Percentiles rank a stretch among this genome's conserved stretches.
Conservation (phyloP, 2,888 invertebrate genomes). For the Geotrupes spiniger region DNA sequence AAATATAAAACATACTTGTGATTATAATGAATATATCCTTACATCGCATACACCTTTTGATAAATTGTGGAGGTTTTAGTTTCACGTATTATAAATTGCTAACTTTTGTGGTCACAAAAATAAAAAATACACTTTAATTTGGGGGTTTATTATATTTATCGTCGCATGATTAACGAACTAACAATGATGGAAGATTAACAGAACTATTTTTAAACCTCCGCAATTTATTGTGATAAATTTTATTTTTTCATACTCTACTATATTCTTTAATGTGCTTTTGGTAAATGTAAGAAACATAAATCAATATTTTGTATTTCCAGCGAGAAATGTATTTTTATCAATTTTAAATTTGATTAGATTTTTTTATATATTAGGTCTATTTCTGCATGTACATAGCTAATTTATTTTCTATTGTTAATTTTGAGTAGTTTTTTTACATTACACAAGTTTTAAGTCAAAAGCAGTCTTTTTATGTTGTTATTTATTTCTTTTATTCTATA, state of each 20-base stretch:
- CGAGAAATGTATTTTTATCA: background rate
- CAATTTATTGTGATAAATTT: slow-evolving; percentile 1
- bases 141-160: background rate
- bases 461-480: slow-evolving; percentile 15
- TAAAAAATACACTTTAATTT: background rate
- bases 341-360: background rate
- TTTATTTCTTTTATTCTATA: slow-evolving; percentile 15
- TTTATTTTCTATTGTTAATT: slow-evolving; percentile 25
- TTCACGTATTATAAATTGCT: too few relatives aligned
- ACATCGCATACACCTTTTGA: background rate
- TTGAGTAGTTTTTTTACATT: slow-evolving; percentile 13
- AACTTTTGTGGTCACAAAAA: background rate
- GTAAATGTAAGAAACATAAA: slow-evolving; percentile 2
- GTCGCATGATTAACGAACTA: background rate
- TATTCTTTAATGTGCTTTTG: background rate
- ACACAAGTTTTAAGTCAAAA: slow-evolving; percentile 3
- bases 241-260: background rate
- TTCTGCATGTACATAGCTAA: slow-evolving; percentile 27
- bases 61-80: background rate
- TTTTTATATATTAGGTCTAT: slow-evolving; percentile 10
- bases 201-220: background rate
- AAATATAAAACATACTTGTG: slow-evolving; percentile 15
- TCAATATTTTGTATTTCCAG: background rate
- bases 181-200: background rate
- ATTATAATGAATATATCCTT: slow-evolving; percentile 3